phyloP scores from a whole-genome alignment of 2,797 vertebrate genomes.

The Thamnophis elegans region DNA sequence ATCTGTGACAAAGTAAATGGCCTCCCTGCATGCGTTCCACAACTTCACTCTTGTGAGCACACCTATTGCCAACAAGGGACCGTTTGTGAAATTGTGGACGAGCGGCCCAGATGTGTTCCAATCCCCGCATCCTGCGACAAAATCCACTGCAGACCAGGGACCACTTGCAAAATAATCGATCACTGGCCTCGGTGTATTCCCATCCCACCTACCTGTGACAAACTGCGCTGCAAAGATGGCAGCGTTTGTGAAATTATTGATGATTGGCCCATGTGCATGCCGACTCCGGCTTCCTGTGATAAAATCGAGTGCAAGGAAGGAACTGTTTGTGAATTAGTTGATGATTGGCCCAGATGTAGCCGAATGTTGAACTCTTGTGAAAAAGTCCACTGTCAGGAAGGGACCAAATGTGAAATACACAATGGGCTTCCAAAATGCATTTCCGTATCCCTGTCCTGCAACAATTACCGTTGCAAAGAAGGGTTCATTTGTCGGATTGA shows the following conservation, averaged over 20 bases:
- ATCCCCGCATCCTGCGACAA: neutral
- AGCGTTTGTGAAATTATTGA: slow-evolving; percentile 8
- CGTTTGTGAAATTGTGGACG: neutral
- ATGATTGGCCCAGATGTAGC: neutral
- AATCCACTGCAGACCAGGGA: neutral
- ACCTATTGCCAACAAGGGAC: neutral
- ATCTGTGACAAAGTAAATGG: neutral
- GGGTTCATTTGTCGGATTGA: neutral
- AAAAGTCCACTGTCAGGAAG: neutral
- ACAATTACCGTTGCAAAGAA: neutral
- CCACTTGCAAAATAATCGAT: neutral
- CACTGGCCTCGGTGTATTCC: neutral
- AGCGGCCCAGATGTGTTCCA: neutral
- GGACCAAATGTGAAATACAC: neutral
- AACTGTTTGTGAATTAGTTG: neutral
- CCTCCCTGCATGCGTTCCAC: neutral
- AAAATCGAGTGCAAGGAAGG: neutral
- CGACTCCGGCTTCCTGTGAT: neutral
- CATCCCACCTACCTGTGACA: neutral
- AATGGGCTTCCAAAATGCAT: neutral
- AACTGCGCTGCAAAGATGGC: neutral
- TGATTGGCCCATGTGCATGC: neutral
- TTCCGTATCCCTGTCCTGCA: neutral
- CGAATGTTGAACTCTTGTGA: neutral
- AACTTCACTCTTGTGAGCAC: neutral